Base-by-base conservation (phyloP, 2,113 vertebrate genomes). In the Tretioscincus oriximinensis region DNA sequence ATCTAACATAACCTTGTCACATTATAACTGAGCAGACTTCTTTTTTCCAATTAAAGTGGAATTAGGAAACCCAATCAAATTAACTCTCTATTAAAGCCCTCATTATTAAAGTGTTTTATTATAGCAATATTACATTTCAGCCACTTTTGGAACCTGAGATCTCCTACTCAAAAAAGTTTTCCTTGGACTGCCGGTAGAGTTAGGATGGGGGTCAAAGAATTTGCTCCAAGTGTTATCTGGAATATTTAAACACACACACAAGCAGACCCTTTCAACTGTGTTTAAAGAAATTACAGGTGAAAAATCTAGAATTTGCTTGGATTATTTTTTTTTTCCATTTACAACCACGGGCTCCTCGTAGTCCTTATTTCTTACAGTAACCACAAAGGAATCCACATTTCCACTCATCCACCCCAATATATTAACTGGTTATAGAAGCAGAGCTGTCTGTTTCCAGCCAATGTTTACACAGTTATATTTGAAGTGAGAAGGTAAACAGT, bases 1-100 rank as follows among this genome's bases (percentile, higher is more conserved):
- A 78, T 86, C 90, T 91, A 75, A 87, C 83, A 84, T 91, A 94
- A 92, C 94, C 88, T 90, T 89, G 85, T 82, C 91, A 94, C 93
- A 93, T 93, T 92, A 93, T 91, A 94, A 91, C 92, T 90, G 94
- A 93, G 94, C 92, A 94, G 91, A 90, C 94, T 92, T 86, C 84
- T 93, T 95, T 93, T 95, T 95, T 96, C 93, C 95, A 96, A 96
- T 96, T 96, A 96, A 96, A 96, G 92, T 95, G 95, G 96, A 95
- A 96, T 96, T 96, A 96, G 94, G 92, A 92, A 95, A 93, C 92
- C 94, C 94, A 95, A 95, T 96, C 94, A 96, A 95, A 96, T 96
- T 96, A 96, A 94, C 92, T 96, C 92, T 92, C 94, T 90, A 95
- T 95, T 95, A 96, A 96, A 95, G 95, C 94, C 94, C 94, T 92